A percentile compares a stretch with the other conserved stretches of the same genome.
Conservation (phyloP, 2,888 invertebrate genomes). For the Cistogaster globosa region DNA sequence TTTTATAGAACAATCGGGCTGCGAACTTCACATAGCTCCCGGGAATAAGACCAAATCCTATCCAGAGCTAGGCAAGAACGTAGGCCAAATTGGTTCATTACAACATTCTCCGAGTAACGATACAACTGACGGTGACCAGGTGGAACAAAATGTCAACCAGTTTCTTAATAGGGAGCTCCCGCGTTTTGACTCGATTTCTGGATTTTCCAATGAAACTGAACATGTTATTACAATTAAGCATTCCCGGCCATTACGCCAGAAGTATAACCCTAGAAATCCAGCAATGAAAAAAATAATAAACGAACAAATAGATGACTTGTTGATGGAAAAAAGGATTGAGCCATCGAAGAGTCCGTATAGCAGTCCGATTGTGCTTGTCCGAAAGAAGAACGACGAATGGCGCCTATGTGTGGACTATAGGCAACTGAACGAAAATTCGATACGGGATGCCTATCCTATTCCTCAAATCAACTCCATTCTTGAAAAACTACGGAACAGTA, state of each 20-base stretch:
- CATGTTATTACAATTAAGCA: neutral
- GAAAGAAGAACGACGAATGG: slow-evolving; percentile 30
- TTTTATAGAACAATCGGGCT: no score
- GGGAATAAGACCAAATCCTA: no score
- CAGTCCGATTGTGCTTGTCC: slow-evolving; percentile 26
- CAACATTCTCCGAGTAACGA: no score
- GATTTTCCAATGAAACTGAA: no score
- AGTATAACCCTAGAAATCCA: slow-evolving; percentile 9
- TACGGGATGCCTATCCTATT: slow-evolving; percentile 10
- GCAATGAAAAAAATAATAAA: slow-evolving; percentile 44
- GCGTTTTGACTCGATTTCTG: no score
- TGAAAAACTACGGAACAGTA: neutral
- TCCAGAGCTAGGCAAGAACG: no score
- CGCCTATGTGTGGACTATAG: slow-evolving; percentile 5
- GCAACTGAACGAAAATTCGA: neutral
- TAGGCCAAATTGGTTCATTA: no score
- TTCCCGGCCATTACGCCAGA: neutral
- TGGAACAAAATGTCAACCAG: no score
- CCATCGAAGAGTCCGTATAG: slow-evolving; percentile 32
- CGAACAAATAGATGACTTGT: slow-evolving; percentile 20
- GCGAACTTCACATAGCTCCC: no score
- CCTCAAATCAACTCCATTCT: neutral
- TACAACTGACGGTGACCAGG: no score
- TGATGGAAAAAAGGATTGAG: slow-evolving; percentile 12
- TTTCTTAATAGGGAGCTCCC: no score